These are phyloP conservation scores for Malacosoma neustria DNA, from an alignment of 2,888 invertebrate genomes.

Conservation along the genomic window DNA sequence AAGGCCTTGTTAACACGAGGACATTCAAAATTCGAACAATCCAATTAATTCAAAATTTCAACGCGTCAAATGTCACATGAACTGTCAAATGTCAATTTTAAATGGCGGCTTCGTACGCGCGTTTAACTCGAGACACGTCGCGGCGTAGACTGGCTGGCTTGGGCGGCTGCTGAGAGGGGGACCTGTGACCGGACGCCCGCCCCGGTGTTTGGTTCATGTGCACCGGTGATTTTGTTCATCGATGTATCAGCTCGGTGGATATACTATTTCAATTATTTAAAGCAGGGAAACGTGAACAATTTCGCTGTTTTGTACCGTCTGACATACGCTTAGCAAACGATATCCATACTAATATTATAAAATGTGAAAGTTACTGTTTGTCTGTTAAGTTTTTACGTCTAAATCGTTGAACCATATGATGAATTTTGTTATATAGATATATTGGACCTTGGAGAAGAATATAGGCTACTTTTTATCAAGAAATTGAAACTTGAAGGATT, in stretches of 20 bases:
- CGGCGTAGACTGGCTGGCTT: conserved; percentile 27
- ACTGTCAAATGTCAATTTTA: conserved; percentile 17
- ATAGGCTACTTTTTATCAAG: no score
- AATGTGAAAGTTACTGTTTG: no score
- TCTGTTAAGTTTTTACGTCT: no score
- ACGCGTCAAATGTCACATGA: conserved; percentile 1
- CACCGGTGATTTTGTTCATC: neutral
- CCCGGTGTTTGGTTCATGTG: conserved; percentile 21
- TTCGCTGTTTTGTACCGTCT: no score
- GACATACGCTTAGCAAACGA: no score
- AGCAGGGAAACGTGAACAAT: neutral
- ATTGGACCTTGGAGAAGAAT: no score
- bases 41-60: neutral
- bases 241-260: neutral
- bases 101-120: conserved; percentile 12
- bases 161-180: conserved; percentile 9
- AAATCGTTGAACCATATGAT: no score
- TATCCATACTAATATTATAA: no score
- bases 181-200: conserved; percentile 36
- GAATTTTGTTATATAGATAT: no score
- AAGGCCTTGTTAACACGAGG: neutral
- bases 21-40: conserved; percentile 1
- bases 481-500: no score
- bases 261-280: neutral
- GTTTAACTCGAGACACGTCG: conserved; percentile 24